Conservation (phyloP, 2,888 invertebrate genomes). For the Rhyacophila evoluta region DNA sequence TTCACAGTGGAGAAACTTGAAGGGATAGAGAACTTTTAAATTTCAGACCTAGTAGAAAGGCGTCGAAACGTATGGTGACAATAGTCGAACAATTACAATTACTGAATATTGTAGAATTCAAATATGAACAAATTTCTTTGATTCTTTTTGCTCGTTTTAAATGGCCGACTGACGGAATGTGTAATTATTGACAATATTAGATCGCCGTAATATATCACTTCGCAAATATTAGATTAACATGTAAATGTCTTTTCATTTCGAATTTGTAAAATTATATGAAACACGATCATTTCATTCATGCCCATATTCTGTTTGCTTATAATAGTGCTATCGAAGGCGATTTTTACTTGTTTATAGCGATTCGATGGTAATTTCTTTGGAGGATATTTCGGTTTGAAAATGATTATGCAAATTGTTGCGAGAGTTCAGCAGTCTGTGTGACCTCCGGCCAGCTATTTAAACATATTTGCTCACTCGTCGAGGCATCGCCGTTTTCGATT, state of each 20-base stretch:
- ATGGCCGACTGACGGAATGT: too few relatives aligned
- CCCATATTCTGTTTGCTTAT: neutral
- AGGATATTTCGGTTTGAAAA: constrained; percentile 3
- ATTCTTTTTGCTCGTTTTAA: too few relatives aligned
- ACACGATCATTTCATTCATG: neutral
- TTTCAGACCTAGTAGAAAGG: too few relatives aligned
- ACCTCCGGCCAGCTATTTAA: constrained; percentile 12
- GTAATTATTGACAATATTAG: too few relatives aligned
- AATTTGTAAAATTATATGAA: neutral
- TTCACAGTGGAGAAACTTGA: too few relatives aligned
- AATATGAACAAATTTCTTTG: too few relatives aligned
- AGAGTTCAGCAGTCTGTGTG: neutral
- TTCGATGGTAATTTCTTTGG: neutral
- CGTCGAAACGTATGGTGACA: too few relatives aligned
- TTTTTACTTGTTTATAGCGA: neutral
- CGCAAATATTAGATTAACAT: neutral
- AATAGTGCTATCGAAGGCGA: neutral
- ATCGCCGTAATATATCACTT: neutral
- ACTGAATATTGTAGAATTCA: too few relatives aligned
- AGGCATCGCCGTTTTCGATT: neutral
- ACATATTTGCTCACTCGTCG: neutral
- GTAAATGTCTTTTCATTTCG: neutral
- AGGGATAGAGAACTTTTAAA: too few relatives aligned
- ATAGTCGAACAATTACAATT: too few relatives aligned
- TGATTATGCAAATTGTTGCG: neutral